These are phyloP conservation scores for Glossosoma conforme DNA, from an alignment of 1,140 invertebrate species.

Conservation along the genomic window DNA sequence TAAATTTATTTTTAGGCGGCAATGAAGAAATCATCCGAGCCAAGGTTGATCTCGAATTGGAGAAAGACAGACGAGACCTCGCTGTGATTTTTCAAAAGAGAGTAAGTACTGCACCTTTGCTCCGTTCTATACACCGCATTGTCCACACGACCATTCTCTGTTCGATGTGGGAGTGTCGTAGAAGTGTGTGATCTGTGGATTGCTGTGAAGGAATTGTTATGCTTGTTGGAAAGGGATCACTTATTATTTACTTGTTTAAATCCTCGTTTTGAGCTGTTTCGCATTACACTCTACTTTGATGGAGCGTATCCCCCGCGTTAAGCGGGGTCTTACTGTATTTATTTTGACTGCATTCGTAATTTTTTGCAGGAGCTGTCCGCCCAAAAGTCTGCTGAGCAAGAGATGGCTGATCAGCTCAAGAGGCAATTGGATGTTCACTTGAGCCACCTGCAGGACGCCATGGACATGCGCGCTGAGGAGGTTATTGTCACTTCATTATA, in stretches of 20 bases:
- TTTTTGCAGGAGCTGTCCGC: conserved; percentile 34
- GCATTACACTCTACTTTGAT: too few relatives aligned
- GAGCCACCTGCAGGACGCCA: conserved; percentile 73
- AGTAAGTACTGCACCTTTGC: too few relatives aligned
- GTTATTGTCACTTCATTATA: conserved; percentile 3
- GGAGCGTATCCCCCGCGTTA: too few relatives aligned
- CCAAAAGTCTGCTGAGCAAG: conserved; percentile 63
- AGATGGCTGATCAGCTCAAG: conserved; percentile 71
- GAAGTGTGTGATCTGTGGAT: too few relatives aligned
- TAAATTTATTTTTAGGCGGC: conserved; percentile 26
- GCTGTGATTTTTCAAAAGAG: conserved; percentile 53
- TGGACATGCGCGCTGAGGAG: conserved; percentile 38
- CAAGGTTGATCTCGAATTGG: conserved; percentile 50
- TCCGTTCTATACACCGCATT: too few relatives aligned
- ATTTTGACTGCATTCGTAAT: background rate
- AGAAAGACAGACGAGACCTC: conserved; percentile 52
- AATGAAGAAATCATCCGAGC: conserved; percentile 44
- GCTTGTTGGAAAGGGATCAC: too few relatives aligned
- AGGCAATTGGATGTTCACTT: conserved; percentile 76
- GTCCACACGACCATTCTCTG: too few relatives aligned
- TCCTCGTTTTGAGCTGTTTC: too few relatives aligned
- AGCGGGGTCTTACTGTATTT: too few relatives aligned
- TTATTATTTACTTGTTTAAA: too few relatives aligned
- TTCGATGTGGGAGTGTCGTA: too few relatives aligned
- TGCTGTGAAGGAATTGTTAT: too few relatives aligned